Percentiles rank a stretch among this genome's conserved stretches.
These are phyloP conservation scores for Empis livida DNA, from an alignment of 2,888 invertebrate species.

Conservation along the genomic window DNA sequence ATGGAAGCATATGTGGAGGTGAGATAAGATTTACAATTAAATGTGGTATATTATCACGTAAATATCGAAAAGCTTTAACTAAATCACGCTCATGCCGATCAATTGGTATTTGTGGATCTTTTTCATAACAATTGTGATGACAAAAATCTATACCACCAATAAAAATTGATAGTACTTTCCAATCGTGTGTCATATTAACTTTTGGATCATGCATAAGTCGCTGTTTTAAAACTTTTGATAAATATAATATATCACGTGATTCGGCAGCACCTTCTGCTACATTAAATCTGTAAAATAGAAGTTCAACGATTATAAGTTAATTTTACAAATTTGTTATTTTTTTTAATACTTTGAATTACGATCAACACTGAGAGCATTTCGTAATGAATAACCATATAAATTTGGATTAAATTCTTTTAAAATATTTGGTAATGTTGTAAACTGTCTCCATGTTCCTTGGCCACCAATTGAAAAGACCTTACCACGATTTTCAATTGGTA, in stretches of 20 bases:
- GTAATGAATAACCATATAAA: constrained; percentile 40
- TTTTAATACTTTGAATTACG: constrained; percentile 14
- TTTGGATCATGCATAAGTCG: constrained; percentile 21
- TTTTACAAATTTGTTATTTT: too few species aligned
- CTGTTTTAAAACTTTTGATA: constrained; percentile 21
- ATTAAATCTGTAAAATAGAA: constrained; percentile 13
- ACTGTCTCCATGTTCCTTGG: constrained; percentile 39
- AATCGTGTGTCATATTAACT: constrained; percentile 41
- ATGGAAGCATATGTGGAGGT: constrained; percentile 17
- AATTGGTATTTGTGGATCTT: constrained; percentile 26
- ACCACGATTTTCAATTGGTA: constrained; percentile 36
- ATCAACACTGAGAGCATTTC: constrained; percentile 11
- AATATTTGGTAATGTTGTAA: constrained; percentile 44
- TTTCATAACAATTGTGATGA: constrained; percentile 39
- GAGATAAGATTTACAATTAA: constrained; percentile 22
- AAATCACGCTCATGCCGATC: constrained; percentile 39
- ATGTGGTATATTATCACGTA: constrained; percentile 43
- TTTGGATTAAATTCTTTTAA: constrained; percentile 49
- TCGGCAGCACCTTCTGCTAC: constrained; percentile 30
- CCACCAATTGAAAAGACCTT: constrained; percentile 40
- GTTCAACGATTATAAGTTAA: too few species aligned
- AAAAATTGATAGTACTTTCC: constrained; percentile 47
- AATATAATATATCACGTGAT: constrained; percentile 24
- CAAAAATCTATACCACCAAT: constrained; percentile 50
- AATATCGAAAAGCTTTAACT: constrained; percentile 34